Conservation (phyloP, 2,888 invertebrate genomes). For the Xanthorhoe spadicearia region DNA sequence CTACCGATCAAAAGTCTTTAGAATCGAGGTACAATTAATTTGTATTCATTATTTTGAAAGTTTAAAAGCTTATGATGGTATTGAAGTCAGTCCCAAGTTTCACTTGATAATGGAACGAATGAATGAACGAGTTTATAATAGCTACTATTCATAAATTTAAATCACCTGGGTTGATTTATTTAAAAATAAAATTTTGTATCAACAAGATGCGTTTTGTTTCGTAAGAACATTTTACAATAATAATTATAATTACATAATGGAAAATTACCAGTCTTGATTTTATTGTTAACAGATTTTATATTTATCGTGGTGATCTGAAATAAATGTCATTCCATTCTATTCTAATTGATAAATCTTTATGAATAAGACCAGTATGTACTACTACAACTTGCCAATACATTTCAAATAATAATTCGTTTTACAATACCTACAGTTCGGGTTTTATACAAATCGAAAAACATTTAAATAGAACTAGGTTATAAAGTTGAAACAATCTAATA, state of each 20-base stretch:
- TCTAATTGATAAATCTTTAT: too few relatives aligned
- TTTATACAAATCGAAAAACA: slow-evolving; percentile 15
- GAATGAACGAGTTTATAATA: not conserved
- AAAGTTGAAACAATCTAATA: slow-evolving; percentile 13
- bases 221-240: too few relatives aligned
- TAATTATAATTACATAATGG: too few relatives aligned
- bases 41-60: slow-evolving; percentile 32
- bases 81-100: slow-evolving; percentile 34
- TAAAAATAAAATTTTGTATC: too few relatives aligned
- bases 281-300: too few relatives aligned
- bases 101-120: slow-evolving; percentile 19
- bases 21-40: slow-evolving; percentile 33
- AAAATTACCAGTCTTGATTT: too few relatives aligned
- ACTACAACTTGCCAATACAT: too few relatives aligned
- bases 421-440: not conserved
- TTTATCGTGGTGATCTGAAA: too few relatives aligned
- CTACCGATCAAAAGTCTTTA: slow-evolving; percentile 7
- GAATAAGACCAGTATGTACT: too few relatives aligned
- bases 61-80: slow-evolving; percentile 32
- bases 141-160: not conserved
- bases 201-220: too few relatives aligned
- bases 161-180: not conserved
- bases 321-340: too few relatives aligned
- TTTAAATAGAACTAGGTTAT: slow-evolving; percentile 4
- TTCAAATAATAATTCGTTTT: not conserved